Evolutionary conservation across 2,113 vertebrate species (phyloP), one percentile per base, ranked within the genome.

Genomic region (Conger conger): DNA sequence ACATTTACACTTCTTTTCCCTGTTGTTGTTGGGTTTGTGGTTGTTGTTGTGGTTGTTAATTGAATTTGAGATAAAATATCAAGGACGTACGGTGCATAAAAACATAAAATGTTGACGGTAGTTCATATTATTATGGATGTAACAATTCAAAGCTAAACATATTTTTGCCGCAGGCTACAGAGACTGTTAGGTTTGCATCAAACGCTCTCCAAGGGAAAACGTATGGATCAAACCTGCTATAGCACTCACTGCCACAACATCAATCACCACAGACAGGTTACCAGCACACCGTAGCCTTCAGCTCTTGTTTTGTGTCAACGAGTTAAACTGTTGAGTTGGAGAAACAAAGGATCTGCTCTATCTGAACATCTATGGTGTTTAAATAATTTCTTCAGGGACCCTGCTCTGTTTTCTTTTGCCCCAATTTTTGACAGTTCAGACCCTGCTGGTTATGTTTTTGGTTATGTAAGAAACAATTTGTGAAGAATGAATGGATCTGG

Each of bases 91-190:
- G 23, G 27, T 9, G 20, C 57, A 63, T 63, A 63, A 83, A 76
- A 76, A 76, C 35, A 30, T 76, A 83, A 76, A 76, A 83, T 42
- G n/a, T 53, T 38, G 81, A 83, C 38, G 50, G n/a, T 36, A 83
- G 68, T 73, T n/a, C 9, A 33, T 73, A 33, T 73, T 73, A 73
- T 33, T n/a, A 30, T 9, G n/a, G 68, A 83, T 35, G 42, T 57
- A 60, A 57, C 53, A 85, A 85, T 85, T 81, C 79, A 50, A 87
- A 73, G 80, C 20, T 60, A 81, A 79, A 33, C 82, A 79, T 82
- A 36, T 23, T 50, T 63, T 76, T 76, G 57, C 87, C 84, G 27
- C 30, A 50, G 84, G 87, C 81, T 80, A 77, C 76, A 81, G 78
- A 80, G 82, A 38, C 38, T 83, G 42, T 80, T 80, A 78, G 45